Evolutionary conservation across 2,888 invertebrate genomes (phyloP), one percentile per base, ranked within the genome.

Genomic region (Holacanthella duospinosa): DNA sequence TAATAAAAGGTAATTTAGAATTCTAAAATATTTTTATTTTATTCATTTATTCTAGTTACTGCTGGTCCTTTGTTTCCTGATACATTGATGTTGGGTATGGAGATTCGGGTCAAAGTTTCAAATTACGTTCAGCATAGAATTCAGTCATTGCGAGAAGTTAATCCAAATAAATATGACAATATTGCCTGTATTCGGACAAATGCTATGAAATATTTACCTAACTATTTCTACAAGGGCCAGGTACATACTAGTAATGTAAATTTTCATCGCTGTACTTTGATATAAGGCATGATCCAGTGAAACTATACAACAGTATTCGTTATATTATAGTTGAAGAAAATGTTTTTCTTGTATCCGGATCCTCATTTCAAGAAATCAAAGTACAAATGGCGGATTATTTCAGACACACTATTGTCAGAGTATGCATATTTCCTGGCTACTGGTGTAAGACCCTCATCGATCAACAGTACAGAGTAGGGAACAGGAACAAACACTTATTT

Each of bases 201-300:
- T 81, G 97, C 97, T 1, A 99, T 99, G 97, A 99, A 97, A 79
- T 96, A 96, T 82, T 82, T 99, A 73, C 96, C 97, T 1, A 97
- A 99, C 78, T 99, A 88, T 78, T 99, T 99, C 76, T 78, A 81
- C 63, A 97, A 96, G 80, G 92, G 88, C 68, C 97, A 94, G 83
- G 90, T 89, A 78, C 74, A 71, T n/a, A n/a, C n/a, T n/a, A n/a
- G n/a, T n/a, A 62, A 29, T 53, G n/a, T 21, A 53, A 53, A n/a
- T 12, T 6, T 53, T n/a, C 6, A 56, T 56, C 26, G 27, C 16
- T 24, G 21, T 53, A n/a, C n/a, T n/a, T n/a, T n/a, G n/a, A n/a
- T n/a, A n/a, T n/a, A n/a, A n/a, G n/a, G 43, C 43, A 19, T 43
- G 16, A 24, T 21, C 21, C 24, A 21, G 16, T 16, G 16, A 54